Conservation (phyloP, 2,888 invertebrate species). For the Pyrrhosoma nymphula region DNA sequence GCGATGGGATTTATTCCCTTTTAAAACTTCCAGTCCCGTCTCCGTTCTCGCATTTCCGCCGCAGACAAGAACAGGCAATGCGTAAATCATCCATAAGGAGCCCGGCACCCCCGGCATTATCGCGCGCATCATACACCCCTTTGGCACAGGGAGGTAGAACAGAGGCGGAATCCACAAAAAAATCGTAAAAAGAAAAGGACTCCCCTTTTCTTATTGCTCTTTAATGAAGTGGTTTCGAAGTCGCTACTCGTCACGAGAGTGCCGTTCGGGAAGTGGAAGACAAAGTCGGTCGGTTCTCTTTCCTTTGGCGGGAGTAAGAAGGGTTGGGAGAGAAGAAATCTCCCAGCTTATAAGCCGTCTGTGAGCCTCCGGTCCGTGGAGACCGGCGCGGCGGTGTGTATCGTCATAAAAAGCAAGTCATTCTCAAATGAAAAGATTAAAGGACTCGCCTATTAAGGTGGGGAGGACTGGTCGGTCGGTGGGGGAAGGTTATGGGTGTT, state of each 20-base stretch:
- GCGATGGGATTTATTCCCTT: background rate
- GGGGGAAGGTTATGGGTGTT: background rate
- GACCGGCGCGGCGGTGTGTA: background rate
- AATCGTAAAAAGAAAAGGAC: background rate
- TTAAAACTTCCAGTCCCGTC: background rate
- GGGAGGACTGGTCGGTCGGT: background rate
- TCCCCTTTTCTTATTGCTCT: background rate
- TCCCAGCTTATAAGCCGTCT: background rate
- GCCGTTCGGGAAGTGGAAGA: background rate
- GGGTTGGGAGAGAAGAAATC: background rate
- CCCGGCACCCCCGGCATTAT: background rate
- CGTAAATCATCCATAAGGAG: background rate
- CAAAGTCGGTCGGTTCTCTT: background rate
- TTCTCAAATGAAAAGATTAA: slow-evolving; percentile 8
- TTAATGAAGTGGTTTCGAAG: slow-evolving; percentile 32
- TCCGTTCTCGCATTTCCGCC: background rate
- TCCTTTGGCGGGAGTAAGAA: background rate
- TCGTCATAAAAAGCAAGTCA: background rate
- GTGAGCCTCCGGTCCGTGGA: background rate
- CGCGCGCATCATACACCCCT: background rate
- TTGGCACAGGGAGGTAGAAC: background rate
- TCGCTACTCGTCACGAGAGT: slow-evolving; percentile 10
- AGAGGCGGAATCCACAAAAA: background rate
- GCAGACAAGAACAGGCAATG: background rate
- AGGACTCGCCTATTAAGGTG: background rate